A percentile compares a stretch with the other conserved stretches of the same genome.
Evolutionary conservation across 37 sponge, comb jelly and placozoan genomes (phyloP).

Genomic region (Dysidea cf. avara): DNA sequence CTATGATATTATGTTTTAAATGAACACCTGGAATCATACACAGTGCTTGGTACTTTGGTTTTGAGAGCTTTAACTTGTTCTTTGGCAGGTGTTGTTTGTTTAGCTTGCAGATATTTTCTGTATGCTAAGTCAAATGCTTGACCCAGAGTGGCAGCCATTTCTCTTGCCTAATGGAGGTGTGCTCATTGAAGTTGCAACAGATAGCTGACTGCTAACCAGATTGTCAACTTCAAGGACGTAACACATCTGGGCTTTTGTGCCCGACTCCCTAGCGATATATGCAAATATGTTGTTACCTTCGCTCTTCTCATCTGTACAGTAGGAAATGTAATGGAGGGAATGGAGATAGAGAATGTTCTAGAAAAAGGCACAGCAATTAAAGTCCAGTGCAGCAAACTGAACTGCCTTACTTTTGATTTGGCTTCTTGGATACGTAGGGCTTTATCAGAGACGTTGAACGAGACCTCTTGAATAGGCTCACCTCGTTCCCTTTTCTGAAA

Average conservation of each 20-base stretch:
- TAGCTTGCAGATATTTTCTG: constrained; percentile 30
- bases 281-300: constrained; percentile 37
- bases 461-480: no score
- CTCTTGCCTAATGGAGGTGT: constrained; percentile 32
- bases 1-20: no score
- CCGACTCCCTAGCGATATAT: constrained; percentile 25
- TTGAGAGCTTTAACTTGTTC: constrained; percentile 26
- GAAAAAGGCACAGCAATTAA: background rate
- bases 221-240: constrained; percentile 25
- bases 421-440: no score
- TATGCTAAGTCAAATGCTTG: constrained; percentile 73
- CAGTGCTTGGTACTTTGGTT: constrained; percentile 8
- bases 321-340: constrained; percentile 39
- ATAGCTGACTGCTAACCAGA: background rate
- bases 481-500: no score
- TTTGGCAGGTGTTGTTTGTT: constrained; percentile 23
- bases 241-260: constrained; percentile 13
- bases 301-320: constrained; percentile 40
- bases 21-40: no score
- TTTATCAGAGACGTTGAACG: no score
- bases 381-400: no score
- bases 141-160: constrained; percentile 55
- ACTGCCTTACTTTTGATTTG: no score
- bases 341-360: constrained; percentile 30
- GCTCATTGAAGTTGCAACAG: background rate